phyloP scores from a whole-genome alignment of 92 coral and sea anemone genomes.

The Micromussa lordhowensis region DNA sequence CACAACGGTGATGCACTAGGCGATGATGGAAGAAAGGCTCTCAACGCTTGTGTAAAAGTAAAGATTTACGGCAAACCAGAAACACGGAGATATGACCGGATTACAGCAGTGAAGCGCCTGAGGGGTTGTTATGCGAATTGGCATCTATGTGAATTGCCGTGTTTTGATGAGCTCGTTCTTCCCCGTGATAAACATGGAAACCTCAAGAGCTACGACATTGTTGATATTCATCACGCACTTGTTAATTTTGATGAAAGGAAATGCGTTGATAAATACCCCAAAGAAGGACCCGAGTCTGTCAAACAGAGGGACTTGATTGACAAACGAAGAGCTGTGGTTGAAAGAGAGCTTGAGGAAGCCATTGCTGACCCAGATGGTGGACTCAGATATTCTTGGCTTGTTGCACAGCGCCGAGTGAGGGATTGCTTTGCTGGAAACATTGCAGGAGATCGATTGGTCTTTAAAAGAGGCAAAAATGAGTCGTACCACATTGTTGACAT shows the following conservation, averaged over 20 bases:
- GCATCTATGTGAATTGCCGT: too few species aligned
- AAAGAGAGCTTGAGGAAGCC: not conserved
- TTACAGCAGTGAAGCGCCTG: not conserved
- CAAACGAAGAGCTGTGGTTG: not conserved
- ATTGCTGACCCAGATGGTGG: not conserved
- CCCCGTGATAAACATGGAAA: too few species aligned
- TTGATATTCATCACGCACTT: slow-evolving; percentile 6
- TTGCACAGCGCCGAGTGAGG: slow-evolving; percentile 25
- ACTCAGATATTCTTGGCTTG: slow-evolving; percentile 17
- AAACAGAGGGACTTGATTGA: not conserved
- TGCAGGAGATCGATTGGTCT: not conserved
- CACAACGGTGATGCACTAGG: slow-evolving; percentile 7
- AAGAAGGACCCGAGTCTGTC: not conserved
- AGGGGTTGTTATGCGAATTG: not conserved
- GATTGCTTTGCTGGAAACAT: slow-evolving; percentile 29
- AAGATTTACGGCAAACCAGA: slow-evolving; percentile 9
- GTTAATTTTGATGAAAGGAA: not conserved
- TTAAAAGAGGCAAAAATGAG: too few species aligned
- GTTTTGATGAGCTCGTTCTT: not conserved
- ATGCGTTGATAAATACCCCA: slow-evolving; percentile 3
- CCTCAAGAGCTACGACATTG: not conserved
- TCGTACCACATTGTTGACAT: not conserved
- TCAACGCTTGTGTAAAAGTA: slow-evolving; percentile 33
- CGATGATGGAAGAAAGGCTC: slow-evolving; percentile 9
- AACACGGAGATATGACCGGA: not conserved